Percentiles rank a stretch among this genome's conserved stretches.
Conservation (phyloP, 2,113 vertebrate species). For the Malurus cyaneus region DNA sequence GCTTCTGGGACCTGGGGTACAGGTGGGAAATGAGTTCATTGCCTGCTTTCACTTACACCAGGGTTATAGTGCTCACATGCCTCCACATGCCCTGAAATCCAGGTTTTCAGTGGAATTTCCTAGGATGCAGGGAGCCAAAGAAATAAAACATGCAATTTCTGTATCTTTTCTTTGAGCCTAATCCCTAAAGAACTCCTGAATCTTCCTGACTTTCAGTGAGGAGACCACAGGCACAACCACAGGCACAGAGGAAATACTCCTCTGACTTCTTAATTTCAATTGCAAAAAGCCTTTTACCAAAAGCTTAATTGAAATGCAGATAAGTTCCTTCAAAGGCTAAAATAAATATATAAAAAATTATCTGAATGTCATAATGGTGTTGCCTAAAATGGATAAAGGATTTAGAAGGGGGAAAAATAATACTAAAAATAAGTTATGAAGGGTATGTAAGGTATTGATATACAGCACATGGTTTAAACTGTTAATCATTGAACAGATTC, state of each 20-base stretch:
- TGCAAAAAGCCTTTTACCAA: constrained; percentile 27
- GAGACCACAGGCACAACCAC: not conserved
- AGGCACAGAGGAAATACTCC: not conserved
- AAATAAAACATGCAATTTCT: not conserved
- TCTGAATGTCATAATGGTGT: not conserved
- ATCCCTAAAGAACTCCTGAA: not conserved
- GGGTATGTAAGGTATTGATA: constrained; percentile 62
- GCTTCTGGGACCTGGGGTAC: not conserved
- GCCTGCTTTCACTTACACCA: not conserved
- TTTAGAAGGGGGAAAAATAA: constrained; percentile 22
- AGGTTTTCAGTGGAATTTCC: not conserved
- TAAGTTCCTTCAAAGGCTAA: constrained; percentile 35
- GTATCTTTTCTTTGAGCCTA: not conserved
- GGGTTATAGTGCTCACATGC: not conserved
- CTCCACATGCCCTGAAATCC: not conserved
- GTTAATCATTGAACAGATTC: constrained; percentile 64
- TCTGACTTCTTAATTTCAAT: constrained; percentile 26
- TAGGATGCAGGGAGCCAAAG: not conserved
- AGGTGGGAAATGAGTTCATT: not conserved
- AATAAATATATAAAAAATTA: constrained; percentile 14
- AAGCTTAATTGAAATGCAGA: constrained; percentile 31
- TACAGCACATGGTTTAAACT: constrained; percentile 59
- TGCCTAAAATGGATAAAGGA: constrained; percentile 47
- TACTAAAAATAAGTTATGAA: constrained; percentile 56
- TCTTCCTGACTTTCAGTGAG: not conserved